Conservation (phyloP, 1,140 invertebrate genomes). For the Oryzaephilus surinamensis region DNA sequence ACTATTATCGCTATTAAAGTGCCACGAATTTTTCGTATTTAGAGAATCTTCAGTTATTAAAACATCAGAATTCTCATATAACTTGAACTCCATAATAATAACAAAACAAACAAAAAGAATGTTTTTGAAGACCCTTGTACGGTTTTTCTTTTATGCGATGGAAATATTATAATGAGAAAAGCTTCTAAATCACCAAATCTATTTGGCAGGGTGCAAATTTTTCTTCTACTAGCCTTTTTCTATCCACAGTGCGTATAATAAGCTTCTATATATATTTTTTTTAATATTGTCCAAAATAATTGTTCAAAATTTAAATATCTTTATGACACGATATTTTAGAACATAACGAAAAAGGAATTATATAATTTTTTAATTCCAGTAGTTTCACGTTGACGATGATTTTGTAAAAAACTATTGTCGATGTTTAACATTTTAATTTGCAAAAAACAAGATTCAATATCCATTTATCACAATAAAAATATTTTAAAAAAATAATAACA, state of each 20-base stretch:
- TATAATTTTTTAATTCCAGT: conserved; percentile 74
- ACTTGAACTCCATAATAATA: conserved; percentile 35
- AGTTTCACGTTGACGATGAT: conserved; percentile 66
- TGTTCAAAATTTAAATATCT: too few species aligned
- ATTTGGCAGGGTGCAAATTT: too few species aligned
- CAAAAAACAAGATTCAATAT: conserved; percentile 31
- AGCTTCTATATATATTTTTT: too few species aligned
- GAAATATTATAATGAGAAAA: too few species aligned
- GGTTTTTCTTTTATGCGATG: too few species aligned
- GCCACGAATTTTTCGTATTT: conserved; percentile 27
- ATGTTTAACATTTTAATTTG: conserved; percentile 45
- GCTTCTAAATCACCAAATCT: too few species aligned
- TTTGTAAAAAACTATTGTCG: conserved; percentile 60
- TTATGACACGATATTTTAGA: too few species aligned
- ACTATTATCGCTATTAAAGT: conserved; percentile 18
- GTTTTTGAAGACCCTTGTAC: too few species aligned
- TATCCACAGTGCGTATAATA: too few species aligned
- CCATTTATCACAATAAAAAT: conserved; percentile 28
- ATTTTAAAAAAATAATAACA: not conserved
- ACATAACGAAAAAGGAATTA: conserved; percentile 75
- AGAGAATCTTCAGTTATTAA: conserved; percentile 16
- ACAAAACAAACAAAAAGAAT: too few species aligned
- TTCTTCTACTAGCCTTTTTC: too few species aligned
- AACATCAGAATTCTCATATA: conserved; percentile 27
- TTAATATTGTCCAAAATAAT: too few species aligned